Evolutionary conservation across 1,140 invertebrate genomes (phyloP).

Genomic region (Drosophila nigromelanica): DNA sequence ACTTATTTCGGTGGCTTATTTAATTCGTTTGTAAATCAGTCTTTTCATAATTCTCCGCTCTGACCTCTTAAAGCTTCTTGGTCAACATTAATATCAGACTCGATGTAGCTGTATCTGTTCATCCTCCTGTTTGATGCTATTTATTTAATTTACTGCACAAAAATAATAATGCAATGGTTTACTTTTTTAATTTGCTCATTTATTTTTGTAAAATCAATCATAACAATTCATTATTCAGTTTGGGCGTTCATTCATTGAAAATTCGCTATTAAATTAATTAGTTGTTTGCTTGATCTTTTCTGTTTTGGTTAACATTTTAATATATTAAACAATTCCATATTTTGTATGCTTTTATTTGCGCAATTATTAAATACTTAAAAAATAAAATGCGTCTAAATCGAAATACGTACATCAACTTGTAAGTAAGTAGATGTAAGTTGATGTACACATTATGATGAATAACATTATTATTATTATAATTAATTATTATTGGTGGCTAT

Average conservation of each 20-base stretch:
- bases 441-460: constrained; percentile 17
- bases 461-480: constrained; percentile 28
- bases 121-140: no score
- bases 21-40: no score
- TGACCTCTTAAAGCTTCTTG: no score
- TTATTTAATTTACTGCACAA: no score
- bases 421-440: constrained; percentile 18
- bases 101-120: no score
- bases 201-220: constrained; percentile 71
- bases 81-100: no score
- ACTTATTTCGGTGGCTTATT: no score
- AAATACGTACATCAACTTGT: constrained; percentile 41
- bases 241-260: constrained; percentile 54
- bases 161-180: no score
- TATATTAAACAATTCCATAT: constrained; percentile 66
- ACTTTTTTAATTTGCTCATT: constrained; percentile 41
- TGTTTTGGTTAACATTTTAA: constrained; percentile 31
- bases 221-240: constrained; percentile 62
- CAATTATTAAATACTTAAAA: constrained; percentile 74
- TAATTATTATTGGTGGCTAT: constrained; percentile 47
- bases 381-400: constrained; percentile 78
- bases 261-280: constrained; percentile 67
- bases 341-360: constrained; percentile 48
- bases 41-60: no score
- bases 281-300: constrained; percentile 33